phyloP scores from a whole-genome alignment of 2,888 invertebrate species.

The Ypsolopha scabrella region DNA sequence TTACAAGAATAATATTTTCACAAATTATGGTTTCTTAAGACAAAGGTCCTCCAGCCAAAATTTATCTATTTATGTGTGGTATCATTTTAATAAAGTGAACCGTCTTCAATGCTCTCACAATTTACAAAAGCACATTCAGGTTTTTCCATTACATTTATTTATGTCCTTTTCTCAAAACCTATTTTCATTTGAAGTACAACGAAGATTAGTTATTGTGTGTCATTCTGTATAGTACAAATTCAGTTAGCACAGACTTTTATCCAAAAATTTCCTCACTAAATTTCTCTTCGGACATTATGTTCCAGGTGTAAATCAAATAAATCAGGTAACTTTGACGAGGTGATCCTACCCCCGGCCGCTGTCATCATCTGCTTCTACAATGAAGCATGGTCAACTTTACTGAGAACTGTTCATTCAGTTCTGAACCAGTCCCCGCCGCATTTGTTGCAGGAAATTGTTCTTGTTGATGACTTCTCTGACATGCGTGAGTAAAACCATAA shows the following conservation, averaged over 20 bases:
- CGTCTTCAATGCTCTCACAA: neutral
- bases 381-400: slow-evolving; percentile 96
- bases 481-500: slow-evolving; percentile 74
- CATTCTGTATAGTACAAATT: neutral
- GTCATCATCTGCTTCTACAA: slow-evolving; percentile 95
- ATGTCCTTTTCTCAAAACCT: neutral
- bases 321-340: slow-evolving; percentile 16
- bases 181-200: slow-evolving; percentile 76
- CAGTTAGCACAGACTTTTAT: too few species aligned
- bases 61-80: neutral
- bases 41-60: neutral
- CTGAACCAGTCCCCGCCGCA: slow-evolving; percentile 87
- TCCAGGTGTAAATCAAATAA: slow-evolving; percentile 78
- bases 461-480: slow-evolving; percentile 95
- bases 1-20: too few species aligned
- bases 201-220: slow-evolving; percentile 22
- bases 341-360: slow-evolving; percentile 78
- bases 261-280: neutral
- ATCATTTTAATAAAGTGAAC: neutral
- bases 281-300: slow-evolving; percentile 5
- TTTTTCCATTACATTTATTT: neutral
- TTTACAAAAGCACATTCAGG: neutral
- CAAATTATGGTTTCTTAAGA: neutral
- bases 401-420: slow-evolving; percentile 95
- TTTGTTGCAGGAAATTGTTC: slow-evolving; percentile 89